A percentile compares a stretch with the other conserved stretches of the same genome.
These are phyloP conservation scores for Epistrophe grossulariae DNA, from an alignment of 2,888 invertebrate genomes.

Conservation along the genomic window DNA sequence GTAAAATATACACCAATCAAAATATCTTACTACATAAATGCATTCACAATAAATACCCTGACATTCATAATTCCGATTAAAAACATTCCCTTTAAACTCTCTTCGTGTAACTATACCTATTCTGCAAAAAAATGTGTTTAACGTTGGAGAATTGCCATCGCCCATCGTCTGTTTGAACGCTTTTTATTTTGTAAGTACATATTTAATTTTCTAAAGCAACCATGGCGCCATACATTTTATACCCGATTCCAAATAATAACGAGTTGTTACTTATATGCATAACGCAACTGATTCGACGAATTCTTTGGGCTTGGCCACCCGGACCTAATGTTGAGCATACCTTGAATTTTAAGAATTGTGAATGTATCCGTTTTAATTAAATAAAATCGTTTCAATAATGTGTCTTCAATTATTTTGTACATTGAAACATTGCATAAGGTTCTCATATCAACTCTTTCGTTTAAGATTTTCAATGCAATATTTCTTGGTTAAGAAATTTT, in stretches of 20 bases:
- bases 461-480: background rate
- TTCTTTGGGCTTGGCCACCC: background rate
- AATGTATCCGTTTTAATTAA: background rate
- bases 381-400: background rate
- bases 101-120: background rate
- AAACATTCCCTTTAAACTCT: background rate
- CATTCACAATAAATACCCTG: background rate
- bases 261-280: background rate
- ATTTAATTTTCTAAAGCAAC: background rate
- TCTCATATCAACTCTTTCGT: conserved; percentile 24
- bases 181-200: background rate
- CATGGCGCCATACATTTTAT: background rate
- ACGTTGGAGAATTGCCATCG: background rate
- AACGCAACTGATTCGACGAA: background rate
- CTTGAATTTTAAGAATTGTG: background rate
- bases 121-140: background rate
- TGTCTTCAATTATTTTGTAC: background rate
- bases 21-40: too few species aligned
- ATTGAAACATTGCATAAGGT: background rate
- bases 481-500: background rate
- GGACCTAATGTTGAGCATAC: too few species aligned
- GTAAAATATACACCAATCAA: too few species aligned
- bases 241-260: background rate
- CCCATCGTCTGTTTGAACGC: background rate
- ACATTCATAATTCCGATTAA: background rate